Evolutionary conservation across 1,140 invertebrate species (phyloP), one percentile per base, ranked within the genome.

Genomic region (Ephestia elutella): DNA sequence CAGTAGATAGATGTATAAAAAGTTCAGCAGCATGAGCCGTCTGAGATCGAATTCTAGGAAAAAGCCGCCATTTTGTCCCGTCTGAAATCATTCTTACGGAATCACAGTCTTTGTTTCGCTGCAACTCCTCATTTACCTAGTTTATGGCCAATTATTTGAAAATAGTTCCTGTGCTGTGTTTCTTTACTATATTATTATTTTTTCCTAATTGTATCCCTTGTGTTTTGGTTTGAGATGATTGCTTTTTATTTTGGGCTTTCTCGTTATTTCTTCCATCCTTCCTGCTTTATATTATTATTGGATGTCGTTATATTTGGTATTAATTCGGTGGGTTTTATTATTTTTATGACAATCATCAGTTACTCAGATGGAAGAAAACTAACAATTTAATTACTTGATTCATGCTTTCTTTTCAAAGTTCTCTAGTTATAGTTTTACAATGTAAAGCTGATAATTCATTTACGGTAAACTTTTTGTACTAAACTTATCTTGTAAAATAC

Each of bases 111-210:
- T n/a, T 44, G 38, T 44, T 44, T 44, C 10, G 15, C 38, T 44
- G 38, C 10, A 44, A 44, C 50, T 15, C 19, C 49, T 32, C 65
- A 68, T 70, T 75, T 70, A 71, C 60, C 57, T 59, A 48, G 59
- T 81, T 82, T 80, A 82, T 71, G 54, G 68, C 71, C 79, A 78
- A 78, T 82, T 80, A 77, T 70, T 61, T 59, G 56, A 57, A 66
- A 68, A 70, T 63, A 71, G 64, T 65, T 64, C 60, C 64, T 38
- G 56, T 55, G 57, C 56, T 50, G 44, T 54, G 44, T 38, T 7
- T 13, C 60, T 59, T 59, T 63, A 56, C 53, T 60, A 62, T 61
- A 57, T 64, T 66, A 68, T 54, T 65, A 54, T 59, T 60, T 50
- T n/a, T 3, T 21, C 18, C 55, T 68, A 63, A 68, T 71, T 68